Percentiles rank a stretch among this genome's conserved stretches.
Conservation (phyloP, 2,888 invertebrate genomes). For the Ennomos fuscantarius region DNA sequence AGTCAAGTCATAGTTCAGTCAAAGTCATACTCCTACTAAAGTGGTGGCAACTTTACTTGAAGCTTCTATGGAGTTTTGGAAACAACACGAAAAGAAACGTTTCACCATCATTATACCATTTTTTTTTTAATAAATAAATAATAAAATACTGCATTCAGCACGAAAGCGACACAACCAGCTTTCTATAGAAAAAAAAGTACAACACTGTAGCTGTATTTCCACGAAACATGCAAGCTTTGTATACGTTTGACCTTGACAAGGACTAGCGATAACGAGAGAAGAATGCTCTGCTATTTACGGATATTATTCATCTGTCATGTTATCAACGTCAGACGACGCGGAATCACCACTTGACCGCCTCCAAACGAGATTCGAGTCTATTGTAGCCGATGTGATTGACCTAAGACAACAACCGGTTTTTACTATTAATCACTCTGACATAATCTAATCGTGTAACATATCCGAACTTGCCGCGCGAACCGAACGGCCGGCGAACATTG, state of each 20-base stretch:
- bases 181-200: slow-evolving; percentile 11
- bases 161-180: too few species aligned
- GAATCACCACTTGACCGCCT: slow-evolving; percentile 54
- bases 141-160: too few species aligned
- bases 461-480: slow-evolving; percentile 52
- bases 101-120: too few species aligned
- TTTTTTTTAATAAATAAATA: too few species aligned
- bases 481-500: slow-evolving; percentile 51
- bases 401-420: slow-evolving; percentile 67
- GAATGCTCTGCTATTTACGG: slow-evolving; percentile 18
- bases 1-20: too few species aligned
- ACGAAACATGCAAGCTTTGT: slow-evolving; percentile 11
- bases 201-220: slow-evolving; percentile 4
- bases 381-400: slow-evolving; percentile 66
- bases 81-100: too few species aligned
- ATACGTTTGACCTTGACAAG: slow-evolving; percentile 27
- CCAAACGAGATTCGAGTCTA: slow-evolving; percentile 47
- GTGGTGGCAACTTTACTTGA: too few species aligned
- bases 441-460: slow-evolving; percentile 68
- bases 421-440: slow-evolving; percentile 69
- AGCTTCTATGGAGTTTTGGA: too few species aligned
- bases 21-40: too few species aligned
- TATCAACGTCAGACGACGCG: slow-evolving; percentile 33
- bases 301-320: slow-evolving; percentile 29
- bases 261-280: slow-evolving; percentile 16